A percentile compares a stretch with the other conserved stretches of the same genome.
Conservation (phyloP, 1,140 invertebrate species). For the Zaprionus taronus region DNA sequence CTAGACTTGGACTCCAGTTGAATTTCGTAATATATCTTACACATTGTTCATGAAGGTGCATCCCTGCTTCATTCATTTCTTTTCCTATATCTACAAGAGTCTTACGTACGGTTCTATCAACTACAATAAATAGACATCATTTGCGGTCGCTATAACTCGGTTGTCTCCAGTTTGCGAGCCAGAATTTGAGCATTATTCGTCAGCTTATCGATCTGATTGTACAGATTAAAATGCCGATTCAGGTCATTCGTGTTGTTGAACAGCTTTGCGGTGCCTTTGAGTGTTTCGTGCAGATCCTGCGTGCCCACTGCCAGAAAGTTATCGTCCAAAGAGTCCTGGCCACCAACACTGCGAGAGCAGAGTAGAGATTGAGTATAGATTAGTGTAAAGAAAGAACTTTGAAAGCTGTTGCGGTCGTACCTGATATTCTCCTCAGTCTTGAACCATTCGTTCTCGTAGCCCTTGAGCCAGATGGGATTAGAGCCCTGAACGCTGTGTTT, state of each 20-base stretch:
- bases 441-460: conserved; percentile 97
- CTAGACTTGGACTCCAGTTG: neutral
- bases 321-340: conserved; percentile 94
- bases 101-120: conserved; percentile 26
- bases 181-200: conserved; percentile 86
- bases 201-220: conserved; percentile 87
- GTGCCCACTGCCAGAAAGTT: conserved; percentile 85
- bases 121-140: conserved; percentile 59
- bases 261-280: conserved; percentile 78
- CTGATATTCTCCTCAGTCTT: conserved; percentile 93
- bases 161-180: conserved; percentile 93
- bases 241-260: conserved; percentile 86
- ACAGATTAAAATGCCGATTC: conserved; percentile 88
- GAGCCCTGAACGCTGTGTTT: conserved; percentile 96
- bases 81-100: conserved; percentile 51
- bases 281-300: conserved; percentile 76
- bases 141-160: conserved; percentile 86
- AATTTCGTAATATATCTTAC: neutral
- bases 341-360: conserved; percentile 85
- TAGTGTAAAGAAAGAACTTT: neutral
- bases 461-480: conserved; percentile 97
- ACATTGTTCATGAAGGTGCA: neutral
- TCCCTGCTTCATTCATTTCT: neutral
- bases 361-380: neutral
- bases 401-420: conserved; percentile 78